Percentiles rank a stretch among this genome's conserved stretches.
These are phyloP conservation scores for Rhinophrynus dorsalis DNA, from an alignment of 2,797 vertebrate genomes.

Conservation along the genomic window DNA sequence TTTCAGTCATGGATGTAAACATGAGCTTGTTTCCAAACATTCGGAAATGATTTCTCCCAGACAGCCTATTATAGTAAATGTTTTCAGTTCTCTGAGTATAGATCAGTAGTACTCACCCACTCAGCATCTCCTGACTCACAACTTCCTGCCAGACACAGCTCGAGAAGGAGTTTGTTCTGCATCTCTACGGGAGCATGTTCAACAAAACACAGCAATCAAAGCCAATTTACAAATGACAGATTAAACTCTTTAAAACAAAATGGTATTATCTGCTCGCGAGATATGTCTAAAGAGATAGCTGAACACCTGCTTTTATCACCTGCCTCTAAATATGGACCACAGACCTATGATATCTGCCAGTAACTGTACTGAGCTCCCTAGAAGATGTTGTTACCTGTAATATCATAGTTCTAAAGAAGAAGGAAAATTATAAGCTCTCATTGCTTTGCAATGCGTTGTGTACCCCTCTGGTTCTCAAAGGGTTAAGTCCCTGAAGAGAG, in stretches of 20 bases:
- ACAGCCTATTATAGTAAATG: constrained; percentile 38
- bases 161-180: constrained; percentile 34
- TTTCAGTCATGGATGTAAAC: constrained; percentile 32
- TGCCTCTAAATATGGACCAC: not conserved
- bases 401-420: no score
- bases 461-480: no score
- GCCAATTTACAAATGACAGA: constrained; percentile 37
- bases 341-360: not conserved
- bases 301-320: constrained; percentile 26
- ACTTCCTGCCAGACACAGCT: constrained; percentile 25
- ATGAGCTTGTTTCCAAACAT: constrained; percentile 38
- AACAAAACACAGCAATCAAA: constrained; percentile 31
- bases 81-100: constrained; percentile 22
- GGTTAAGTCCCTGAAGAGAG: no score
- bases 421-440: no score
- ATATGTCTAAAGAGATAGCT: constrained; percentile 5
- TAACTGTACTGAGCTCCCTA: not conserved
- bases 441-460: no score
- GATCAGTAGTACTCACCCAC: constrained; percentile 38
- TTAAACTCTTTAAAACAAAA: constrained; percentile 14
- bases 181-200: constrained; percentile 10
- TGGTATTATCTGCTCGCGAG: constrained; percentile 11
- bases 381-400: not conserved
- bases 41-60: constrained; percentile 19
- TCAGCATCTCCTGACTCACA: constrained; percentile 41